These are phyloP conservation scores for Chrysodeixis includens DNA, from an alignment of 2,888 invertebrate species.

Conservation along the genomic window DNA sequence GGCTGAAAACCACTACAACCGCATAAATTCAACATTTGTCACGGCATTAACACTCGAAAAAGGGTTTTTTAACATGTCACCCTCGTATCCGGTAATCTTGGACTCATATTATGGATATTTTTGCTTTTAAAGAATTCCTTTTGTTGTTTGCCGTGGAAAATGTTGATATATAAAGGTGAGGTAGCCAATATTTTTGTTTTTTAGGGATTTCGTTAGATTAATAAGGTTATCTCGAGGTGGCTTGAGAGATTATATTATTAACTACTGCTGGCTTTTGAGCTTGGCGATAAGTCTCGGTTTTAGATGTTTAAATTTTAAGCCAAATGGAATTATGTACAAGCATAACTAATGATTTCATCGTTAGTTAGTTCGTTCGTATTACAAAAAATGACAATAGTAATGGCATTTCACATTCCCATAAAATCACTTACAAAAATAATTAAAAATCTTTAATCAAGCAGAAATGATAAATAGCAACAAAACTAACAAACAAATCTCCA, in stretches of 20 bases:
- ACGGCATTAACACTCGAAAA: slow-evolving; percentile 88
- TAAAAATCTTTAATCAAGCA: slow-evolving; percentile 28
- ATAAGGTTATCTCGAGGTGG: slow-evolving; percentile 9
- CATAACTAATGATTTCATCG: too few species aligned
- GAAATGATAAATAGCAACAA: slow-evolving; percentile 30
- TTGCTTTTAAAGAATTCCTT: slow-evolving; percentile 72
- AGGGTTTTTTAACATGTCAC: slow-evolving; percentile 87
- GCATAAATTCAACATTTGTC: slow-evolving; percentile 89
- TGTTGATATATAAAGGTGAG: slow-evolving; percentile 37
- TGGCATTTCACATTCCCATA: neutral
- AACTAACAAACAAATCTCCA: slow-evolving; percentile 28
- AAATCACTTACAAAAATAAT: slow-evolving; percentile 1
- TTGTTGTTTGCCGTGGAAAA: slow-evolving; percentile 76
- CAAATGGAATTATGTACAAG: neutral
- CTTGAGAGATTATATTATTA: neutral
- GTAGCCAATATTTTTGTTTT: slow-evolving; percentile 38
- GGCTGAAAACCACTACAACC: slow-evolving; percentile 76
- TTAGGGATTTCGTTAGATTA: slow-evolving; percentile 13
- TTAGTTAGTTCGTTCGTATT: too few species aligned
- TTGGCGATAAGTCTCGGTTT: neutral
- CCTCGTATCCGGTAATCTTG: slow-evolving; percentile 85
- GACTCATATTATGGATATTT: slow-evolving; percentile 73
- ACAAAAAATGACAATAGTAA: neutral
- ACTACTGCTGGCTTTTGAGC: neutral
- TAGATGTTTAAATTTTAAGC: neutral